Conservation (phyloP, 2,888 invertebrate species). For the Copidosoma aretas region DNA sequence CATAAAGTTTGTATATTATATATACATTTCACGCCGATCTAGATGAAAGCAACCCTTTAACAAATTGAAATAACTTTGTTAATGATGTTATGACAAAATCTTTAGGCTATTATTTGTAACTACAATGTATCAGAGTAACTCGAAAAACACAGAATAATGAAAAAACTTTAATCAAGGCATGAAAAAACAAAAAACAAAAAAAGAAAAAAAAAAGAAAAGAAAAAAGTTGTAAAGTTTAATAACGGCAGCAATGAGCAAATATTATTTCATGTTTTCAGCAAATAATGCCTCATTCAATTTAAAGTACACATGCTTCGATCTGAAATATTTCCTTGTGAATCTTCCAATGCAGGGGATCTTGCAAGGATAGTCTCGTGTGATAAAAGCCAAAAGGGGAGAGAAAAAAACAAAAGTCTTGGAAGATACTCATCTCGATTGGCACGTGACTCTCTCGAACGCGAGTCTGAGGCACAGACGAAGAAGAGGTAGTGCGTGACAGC, state of each 20-base stretch:
- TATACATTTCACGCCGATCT: not conserved
- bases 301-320: not conserved
- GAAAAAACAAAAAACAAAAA: not conserved
- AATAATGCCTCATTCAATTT: slow-evolving; percentile 20
- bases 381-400: slow-evolving; percentile 19
- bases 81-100: slow-evolving; percentile 28
- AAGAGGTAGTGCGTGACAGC: not conserved
- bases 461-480: not conserved
- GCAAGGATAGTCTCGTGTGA: slow-evolving; percentile 1
- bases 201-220: slow-evolving; percentile 2
- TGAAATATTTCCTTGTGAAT: too few species aligned
- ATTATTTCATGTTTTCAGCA: slow-evolving; percentile 1
- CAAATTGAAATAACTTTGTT: slow-evolving; percentile 6
- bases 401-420: slow-evolving; percentile 17
- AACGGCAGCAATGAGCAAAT: slow-evolving; percentile 1
- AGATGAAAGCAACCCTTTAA: not conserved
- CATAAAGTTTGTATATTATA: too few species aligned
- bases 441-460: slow-evolving; percentile 24
- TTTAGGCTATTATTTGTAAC: slow-evolving; percentile 8
- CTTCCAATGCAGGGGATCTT: too few species aligned
- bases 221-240: not conserved
- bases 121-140: slow-evolving; percentile 4
- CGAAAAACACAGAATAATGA: not conserved
- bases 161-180: slow-evolving; percentile 4
- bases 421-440: slow-evolving; percentile 32